Evolutionary conservation across 2,113 vertebrate genomes (phyloP).

Genomic region (Amphiprion ocellaris): DNA sequence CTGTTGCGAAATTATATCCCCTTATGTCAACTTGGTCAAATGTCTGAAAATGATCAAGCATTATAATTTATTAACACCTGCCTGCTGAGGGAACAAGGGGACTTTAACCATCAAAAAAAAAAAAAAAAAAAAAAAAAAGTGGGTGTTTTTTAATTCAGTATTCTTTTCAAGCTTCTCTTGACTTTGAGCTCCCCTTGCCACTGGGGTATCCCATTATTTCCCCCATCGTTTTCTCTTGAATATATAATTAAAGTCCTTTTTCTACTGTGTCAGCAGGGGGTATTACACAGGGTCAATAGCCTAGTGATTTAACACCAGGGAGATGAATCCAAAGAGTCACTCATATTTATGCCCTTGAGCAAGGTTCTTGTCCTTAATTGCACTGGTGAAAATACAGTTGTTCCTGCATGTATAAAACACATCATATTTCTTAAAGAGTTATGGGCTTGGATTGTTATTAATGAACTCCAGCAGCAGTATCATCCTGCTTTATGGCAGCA

Average conservation of each 20-base stretch:
- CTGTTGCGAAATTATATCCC: not conserved
- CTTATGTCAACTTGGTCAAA: constrained; percentile 4
- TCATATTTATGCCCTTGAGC: constrained; percentile 76
- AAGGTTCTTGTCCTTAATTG: constrained; percentile 79
- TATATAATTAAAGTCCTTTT: constrained; percentile 78
- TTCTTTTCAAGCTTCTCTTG: constrained; percentile 63
- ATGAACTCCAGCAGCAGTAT: constrained; percentile 66
- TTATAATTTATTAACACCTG: constrained; percentile 42
- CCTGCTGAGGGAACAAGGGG: not conserved
- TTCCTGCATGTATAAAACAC: constrained; percentile 51
- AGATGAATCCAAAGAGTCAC: constrained; percentile 70
- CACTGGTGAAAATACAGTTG: constrained; percentile 71
- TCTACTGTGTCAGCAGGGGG: constrained; percentile 68
- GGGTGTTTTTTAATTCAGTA: constrained; percentile 43
- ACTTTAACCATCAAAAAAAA: constrained; percentile 26
- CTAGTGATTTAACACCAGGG: constrained; percentile 71
- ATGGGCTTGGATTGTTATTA: constrained; percentile 58
- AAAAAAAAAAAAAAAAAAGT: not conserved
- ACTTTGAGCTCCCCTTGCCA: constrained; percentile 79
- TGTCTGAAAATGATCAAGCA: constrained; percentile 37
- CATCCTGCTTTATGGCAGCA: constrained; percentile 61
- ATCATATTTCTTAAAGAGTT: constrained; percentile 64
- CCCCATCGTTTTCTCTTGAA: constrained; percentile 62
- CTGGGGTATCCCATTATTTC: constrained; percentile 64
- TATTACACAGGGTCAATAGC: constrained; percentile 65